A percentile compares a stretch with the other conserved stretches of the same genome.
Conservation (phyloP, 2,888 invertebrate species). For the Harmothoe impar region DNA sequence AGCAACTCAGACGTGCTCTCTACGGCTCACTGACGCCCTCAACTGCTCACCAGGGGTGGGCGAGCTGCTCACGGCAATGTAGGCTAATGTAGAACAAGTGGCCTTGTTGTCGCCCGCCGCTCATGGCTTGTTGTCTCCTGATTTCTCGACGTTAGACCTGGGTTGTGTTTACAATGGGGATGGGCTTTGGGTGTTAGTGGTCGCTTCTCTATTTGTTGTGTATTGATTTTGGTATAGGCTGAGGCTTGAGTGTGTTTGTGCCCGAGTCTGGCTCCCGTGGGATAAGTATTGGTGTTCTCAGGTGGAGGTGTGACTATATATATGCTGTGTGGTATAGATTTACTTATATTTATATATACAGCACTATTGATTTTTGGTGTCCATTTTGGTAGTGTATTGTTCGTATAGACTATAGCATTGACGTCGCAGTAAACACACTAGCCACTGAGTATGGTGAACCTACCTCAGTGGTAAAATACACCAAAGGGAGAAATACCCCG, state of each 20-base stretch:
- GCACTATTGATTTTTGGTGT: too few relatives aligned
- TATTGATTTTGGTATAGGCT: background rate
- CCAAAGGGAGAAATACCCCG: too few relatives aligned
- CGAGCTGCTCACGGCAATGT: slow-evolving; percentile 23
- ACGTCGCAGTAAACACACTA: too few relatives aligned
- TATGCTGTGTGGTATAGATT: too few relatives aligned
- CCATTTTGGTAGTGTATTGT: too few relatives aligned
- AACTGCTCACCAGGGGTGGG: slow-evolving; percentile 24
- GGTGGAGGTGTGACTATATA: too few relatives aligned
- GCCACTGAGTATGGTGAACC: too few relatives aligned
- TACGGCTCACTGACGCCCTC: slow-evolving; percentile 9
- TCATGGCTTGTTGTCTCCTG: background rate
- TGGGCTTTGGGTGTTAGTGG: background rate
- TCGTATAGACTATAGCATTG: too few relatives aligned
- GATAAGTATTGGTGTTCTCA: too few relatives aligned
- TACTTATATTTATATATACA: too few relatives aligned
- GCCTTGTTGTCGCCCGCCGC: background rate
- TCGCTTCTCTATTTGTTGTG: slow-evolving; percentile 5
- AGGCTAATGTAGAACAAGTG: slow-evolving; percentile 53
- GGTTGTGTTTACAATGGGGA: slow-evolving; percentile 1
- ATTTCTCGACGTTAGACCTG: background rate
- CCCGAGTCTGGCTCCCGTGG: too few relatives aligned
- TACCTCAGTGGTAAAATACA: too few relatives aligned
- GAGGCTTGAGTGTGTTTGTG: background rate
- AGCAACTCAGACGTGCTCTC: background rate